Base-by-base conservation (phyloP, 2,888 invertebrate genomes). In the Cerastis leucographa region DNA sequence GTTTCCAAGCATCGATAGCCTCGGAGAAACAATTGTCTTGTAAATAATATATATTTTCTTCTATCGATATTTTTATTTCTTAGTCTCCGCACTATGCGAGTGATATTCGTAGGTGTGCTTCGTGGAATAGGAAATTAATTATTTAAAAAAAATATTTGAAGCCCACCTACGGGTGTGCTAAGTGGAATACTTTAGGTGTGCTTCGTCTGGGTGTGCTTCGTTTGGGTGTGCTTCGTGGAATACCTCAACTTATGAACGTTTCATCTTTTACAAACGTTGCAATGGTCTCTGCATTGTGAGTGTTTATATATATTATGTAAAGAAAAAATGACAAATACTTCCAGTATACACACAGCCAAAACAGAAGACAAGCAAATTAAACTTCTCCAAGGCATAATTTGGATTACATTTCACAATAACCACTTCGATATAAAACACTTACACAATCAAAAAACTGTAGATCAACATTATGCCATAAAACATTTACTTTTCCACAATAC, bases 361-460 rank as follows among this genome's bases (percentile, higher is more conserved):
- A 44, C 14, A 25, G 7, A 14, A 42, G 5, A 40, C 12, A 14
- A 22, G 8, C 14, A 22, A 42, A 29, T 14, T 64, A 19, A 3
- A 17, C 29, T 4, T n/a, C 17, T 22, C 25, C 8, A n/a, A n/a
- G 4, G 7, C 8, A 19, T 1, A 0, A 40, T 17, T 74, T 25
- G 2, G 3, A 19, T 9, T 25, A 22, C 22, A 6, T 14, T 17
- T 6, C 14, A 25, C 14, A 25, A 49, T 14, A 54, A 54, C 3
- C 12, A 25, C 22, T n/a, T 5, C 9, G 14, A 40, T n/a, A 70
- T n/a, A 65, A 56, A 25, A 35, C 49, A 87, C 87, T 49, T 82
- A 87, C 87, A 80, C 25, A 42, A 76, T 22, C 22, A 88, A 25
- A 74, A 71, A 78, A n/a, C 59, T 40, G 19, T 70, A 68, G 25